A percentile compares a stretch with the other conserved stretches of the same genome.
These are phyloP conservation scores for Caranx melampygus DNA, from an alignment of 2,113 vertebrate genomes.

Conservation along the genomic window DNA sequence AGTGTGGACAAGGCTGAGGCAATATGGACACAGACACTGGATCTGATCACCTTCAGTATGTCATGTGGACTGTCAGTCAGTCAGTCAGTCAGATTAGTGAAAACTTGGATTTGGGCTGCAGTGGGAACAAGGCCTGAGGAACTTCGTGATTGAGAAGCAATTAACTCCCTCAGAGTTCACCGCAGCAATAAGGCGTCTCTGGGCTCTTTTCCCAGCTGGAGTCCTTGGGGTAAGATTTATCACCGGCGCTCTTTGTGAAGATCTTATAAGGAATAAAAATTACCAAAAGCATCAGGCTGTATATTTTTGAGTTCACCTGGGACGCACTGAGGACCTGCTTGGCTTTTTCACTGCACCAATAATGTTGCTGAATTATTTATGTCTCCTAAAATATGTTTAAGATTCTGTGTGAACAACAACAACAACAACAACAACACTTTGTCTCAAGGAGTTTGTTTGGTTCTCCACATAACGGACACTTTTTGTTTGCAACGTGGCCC, in stretches of 20 bases:
- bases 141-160: slow-evolving; percentile 20
- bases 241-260: slow-evolving; percentile 15
- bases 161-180: slow-evolving; percentile 33
- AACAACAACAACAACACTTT: neutral
- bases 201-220: slow-evolving; percentile 27
- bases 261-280: slow-evolving; percentile 60
- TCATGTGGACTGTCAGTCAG: no score
- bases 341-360: slow-evolving; percentile 8
- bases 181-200: slow-evolving; percentile 1
- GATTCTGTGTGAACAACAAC: neutral
- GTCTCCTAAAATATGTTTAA: neutral
- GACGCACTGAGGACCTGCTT: slow-evolving; percentile 2
- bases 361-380: slow-evolving; percentile 22
- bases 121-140: slow-evolving; percentile 4
- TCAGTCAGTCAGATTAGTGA: no score
- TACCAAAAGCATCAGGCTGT: slow-evolving; percentile 33
- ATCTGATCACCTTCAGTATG: no score
- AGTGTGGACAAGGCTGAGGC: no score
- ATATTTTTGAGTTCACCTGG: slow-evolving; percentile 3
- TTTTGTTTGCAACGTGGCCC: slow-evolving; percentile 25
- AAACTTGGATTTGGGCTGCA: neutral
- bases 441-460: neutral
- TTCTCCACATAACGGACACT: slow-evolving; percentile 9
- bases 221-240: slow-evolving; percentile 60
- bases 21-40: no score